Percentiles rank a stretch among this genome's conserved stretches.
Evolutionary conservation across 2,113 vertebrate genomes (phyloP).

Genomic region (Dicentrarchus labrax): DNA sequence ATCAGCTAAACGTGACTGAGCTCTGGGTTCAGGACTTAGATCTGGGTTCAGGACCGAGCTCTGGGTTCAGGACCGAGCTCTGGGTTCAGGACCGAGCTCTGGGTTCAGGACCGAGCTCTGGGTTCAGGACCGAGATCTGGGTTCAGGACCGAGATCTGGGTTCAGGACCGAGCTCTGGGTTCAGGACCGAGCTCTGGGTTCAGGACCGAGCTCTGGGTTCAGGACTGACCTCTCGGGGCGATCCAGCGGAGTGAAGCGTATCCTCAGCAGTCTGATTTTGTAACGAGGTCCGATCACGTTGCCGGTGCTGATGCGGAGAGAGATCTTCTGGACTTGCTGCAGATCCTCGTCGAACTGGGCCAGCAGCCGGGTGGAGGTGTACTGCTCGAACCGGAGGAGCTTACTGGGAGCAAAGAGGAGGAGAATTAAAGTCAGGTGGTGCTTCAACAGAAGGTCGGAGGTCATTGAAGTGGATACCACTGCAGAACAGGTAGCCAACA

Average conservation of each 20-base stretch:
- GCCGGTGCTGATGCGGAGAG: slow-evolving; percentile 88
- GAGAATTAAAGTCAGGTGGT: rapidly evolving
- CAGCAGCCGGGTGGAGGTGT: slow-evolving; percentile 89
- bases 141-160: no score
- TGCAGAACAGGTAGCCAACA: no score
- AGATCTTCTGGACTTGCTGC: slow-evolving; percentile 87
- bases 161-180: no score
- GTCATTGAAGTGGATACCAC: no score
- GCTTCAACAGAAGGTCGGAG: background rate
- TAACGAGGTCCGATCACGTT: slow-evolving; percentile 90
- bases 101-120: no score
- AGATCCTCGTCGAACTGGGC: slow-evolving; percentile 91
- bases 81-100: slow-evolving; percentile 83
- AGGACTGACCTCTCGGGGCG: slow-evolving; percentile 86
- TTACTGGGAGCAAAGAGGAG: slow-evolving; percentile 79
- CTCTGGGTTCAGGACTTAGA: no score
- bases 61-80: no score
- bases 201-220: no score
- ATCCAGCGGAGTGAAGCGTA: slow-evolving; percentile 87
- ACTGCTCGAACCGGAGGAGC: slow-evolving; percentile 87
- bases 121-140: no score
- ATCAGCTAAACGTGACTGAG: no score
- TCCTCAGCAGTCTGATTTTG: slow-evolving; percentile 89
- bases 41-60: no score
- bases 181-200: no score